Conservation (phyloP, 2,797 vertebrate species). For the Helostoma temminkii region DNA sequence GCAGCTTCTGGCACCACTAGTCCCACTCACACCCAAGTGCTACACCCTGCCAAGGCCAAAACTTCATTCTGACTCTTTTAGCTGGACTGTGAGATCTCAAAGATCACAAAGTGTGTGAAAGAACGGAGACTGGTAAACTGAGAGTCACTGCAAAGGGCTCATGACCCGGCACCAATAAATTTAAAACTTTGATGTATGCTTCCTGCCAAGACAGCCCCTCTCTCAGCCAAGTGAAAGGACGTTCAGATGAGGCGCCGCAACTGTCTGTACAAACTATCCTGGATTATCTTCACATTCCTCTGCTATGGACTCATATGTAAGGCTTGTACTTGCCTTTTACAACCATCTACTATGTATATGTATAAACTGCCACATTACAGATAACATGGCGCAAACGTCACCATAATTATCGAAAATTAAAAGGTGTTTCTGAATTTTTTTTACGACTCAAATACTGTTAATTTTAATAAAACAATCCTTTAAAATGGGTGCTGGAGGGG, state of each 20-base stretch:
- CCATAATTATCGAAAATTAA: background rate
- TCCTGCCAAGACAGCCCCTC: conserved; percentile 42
- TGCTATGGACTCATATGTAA: conserved; percentile 56
- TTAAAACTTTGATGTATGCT: conserved; percentile 46
- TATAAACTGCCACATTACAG: background rate
- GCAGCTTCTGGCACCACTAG: conserved; percentile 50
- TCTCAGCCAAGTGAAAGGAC: conserved; percentile 48
- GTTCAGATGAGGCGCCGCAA: conserved; percentile 58
- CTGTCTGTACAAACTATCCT: conserved; percentile 66
- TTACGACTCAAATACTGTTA: background rate
- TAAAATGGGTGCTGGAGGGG: no score
- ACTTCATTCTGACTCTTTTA: conserved; percentile 21
- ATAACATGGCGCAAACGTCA: conserved; percentile 1
- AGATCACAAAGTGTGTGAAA: conserved; percentile 26
- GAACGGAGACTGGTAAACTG: conserved; percentile 10
- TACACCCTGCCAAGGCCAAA: conserved; percentile 38
- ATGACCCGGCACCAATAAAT: conserved; percentile 45
- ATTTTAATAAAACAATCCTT: no score
- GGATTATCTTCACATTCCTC: conserved; percentile 74
- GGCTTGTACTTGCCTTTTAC: conserved; percentile 27
- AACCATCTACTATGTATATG: conserved; percentile 1
- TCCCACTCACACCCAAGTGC: conserved; percentile 57
- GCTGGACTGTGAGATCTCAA: conserved; percentile 16
- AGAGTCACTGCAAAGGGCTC: background rate
- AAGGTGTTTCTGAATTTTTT: background rate